These are phyloP conservation scores for Julus scandinavius DNA, from an alignment of 2,888 invertebrate genomes.

Conservation along the genomic window DNA sequence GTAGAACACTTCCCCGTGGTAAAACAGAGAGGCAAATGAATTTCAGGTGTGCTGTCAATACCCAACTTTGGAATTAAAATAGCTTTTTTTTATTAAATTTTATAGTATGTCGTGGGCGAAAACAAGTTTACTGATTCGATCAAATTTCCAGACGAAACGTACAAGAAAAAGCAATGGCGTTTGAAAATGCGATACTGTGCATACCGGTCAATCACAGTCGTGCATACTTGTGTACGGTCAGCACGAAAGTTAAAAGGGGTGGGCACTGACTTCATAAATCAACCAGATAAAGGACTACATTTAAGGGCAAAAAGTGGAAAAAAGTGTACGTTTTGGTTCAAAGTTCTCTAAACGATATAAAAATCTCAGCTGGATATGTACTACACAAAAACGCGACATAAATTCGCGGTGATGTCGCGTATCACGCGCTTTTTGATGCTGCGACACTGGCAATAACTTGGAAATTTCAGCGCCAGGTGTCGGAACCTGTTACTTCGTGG, in stretches of 20 bases:
- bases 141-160: background rate
- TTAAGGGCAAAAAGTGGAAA: background rate
- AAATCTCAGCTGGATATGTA: background rate
- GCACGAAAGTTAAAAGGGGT: background rate
- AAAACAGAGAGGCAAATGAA: background rate
- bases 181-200: background rate
- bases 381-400: background rate
- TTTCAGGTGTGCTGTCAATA: background rate
- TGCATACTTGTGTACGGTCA: background rate
- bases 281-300: background rate
- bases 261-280: constrained; percentile 42
- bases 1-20: background rate
- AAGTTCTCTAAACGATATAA: constrained; percentile 25
- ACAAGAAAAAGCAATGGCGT: background rate
- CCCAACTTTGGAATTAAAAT: background rate
- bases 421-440: constrained; percentile 24
- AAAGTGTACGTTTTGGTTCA: constrained; percentile 5
- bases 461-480: background rate
- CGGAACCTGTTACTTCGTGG: background rate
- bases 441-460: background rate
- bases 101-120: background rate
- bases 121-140: background rate
- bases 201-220: constrained; percentile 13
- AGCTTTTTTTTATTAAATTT: background rate
- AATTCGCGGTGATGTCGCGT: background rate